Conservation (phyloP, 2,888 invertebrate species). For the Drosophila multiciliata region DNA sequence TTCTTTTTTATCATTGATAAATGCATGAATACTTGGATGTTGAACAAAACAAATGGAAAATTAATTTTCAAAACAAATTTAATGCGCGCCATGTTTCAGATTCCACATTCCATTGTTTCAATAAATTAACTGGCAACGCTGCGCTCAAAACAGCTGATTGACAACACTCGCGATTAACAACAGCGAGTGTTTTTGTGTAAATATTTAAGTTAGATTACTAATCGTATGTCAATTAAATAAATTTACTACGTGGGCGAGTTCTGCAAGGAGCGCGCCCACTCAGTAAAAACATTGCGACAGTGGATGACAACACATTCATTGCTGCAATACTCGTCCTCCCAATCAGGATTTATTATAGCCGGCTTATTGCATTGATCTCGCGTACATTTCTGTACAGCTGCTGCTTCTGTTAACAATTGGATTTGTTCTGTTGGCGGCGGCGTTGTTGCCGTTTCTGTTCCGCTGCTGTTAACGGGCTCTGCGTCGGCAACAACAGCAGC, state of each 20-base stretch:
- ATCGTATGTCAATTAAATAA: conserved; percentile 26
- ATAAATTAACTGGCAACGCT: conserved; percentile 50
- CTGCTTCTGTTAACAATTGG: conserved; percentile 75
- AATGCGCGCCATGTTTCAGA: conserved; percentile 36
- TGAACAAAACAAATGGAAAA: neutral
- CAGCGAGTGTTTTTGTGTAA: conserved; percentile 42
- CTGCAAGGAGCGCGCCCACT: conserved; percentile 82
- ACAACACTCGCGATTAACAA: conserved; percentile 8
- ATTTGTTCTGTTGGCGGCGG: conserved; percentile 61
- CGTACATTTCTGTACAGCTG: conserved; percentile 88
- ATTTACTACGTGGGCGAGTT: conserved; percentile 63
- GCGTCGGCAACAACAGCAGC: neutral
- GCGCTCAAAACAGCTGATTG: conserved; percentile 44
- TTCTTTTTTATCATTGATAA: conserved; percentile 15
- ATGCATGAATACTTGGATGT: conserved; percentile 20
- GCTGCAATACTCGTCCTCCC: conserved; percentile 99
- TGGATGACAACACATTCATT: conserved; percentile 98
- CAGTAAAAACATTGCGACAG: conserved; percentile 93
- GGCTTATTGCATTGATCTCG: conserved; percentile 96
- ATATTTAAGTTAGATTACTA: conserved; percentile 50
- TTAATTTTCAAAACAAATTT: conserved; percentile 8
- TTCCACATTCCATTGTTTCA: conserved; percentile 23
- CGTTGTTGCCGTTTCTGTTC: neutral
- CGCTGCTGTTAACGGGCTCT: neutral
- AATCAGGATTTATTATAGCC: conserved; percentile 95